Percentiles rank a stretch among this genome's conserved stretches.
phyloP scores from a whole-genome alignment of 2,113 vertebrate genomes.

The Catagonus wagneri region DNA sequence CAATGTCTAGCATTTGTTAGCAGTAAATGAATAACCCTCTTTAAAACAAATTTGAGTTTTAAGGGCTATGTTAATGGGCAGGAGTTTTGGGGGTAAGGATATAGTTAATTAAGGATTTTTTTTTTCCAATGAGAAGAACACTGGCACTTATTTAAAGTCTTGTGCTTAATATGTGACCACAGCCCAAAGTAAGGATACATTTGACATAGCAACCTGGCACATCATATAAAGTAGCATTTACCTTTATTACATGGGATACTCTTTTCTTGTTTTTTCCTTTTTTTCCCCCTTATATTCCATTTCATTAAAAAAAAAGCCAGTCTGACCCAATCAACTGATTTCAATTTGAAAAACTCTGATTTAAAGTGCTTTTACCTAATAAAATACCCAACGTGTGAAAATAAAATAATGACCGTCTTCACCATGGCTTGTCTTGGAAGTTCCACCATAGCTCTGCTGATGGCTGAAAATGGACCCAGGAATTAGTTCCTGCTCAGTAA shows the following conservation, averaged over 20 bases:
- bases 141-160: not conserved
- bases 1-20: not conserved
- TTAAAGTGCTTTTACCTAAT: constrained; percentile 38
- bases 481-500: not conserved
- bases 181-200: not conserved
- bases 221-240: not conserved
- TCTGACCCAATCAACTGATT: constrained; percentile 50
- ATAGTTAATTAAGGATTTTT: not conserved
- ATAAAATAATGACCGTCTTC: not conserved
- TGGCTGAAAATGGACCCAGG: not conserved
- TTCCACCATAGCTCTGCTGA: not conserved
- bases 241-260: not conserved
- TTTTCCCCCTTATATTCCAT: not conserved
- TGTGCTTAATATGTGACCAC: not conserved
- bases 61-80: not conserved
- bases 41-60: not conserved
- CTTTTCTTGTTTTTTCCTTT: not conserved
- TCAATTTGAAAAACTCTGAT: constrained; percentile 25
- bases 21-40: not conserved
- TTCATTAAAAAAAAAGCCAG: constrained; percentile 12
- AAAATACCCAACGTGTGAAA: not conserved
- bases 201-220: not conserved
- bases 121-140: not conserved
- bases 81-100: not conserved
- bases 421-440: not conserved